Evolutionary conservation across 2,797 vertebrate species (phyloP).

Genomic region (Orestias chungarensis): DNA sequence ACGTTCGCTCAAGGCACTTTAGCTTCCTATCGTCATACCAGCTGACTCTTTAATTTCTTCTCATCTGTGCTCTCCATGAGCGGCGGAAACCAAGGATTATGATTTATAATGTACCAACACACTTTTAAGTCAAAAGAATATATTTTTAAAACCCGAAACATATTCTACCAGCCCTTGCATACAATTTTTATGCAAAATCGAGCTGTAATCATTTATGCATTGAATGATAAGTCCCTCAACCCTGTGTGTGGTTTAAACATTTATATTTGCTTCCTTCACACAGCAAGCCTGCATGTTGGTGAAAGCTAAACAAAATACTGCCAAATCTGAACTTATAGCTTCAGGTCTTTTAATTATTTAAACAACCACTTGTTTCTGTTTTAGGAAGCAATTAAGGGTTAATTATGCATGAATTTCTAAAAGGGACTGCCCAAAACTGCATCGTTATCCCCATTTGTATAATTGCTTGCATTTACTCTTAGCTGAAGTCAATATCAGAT

Average conservation of each 20-base stretch:
- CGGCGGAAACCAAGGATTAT: conserved; percentile 7
- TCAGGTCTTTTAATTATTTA: neutral
- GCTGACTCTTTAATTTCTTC: conserved; percentile 32
- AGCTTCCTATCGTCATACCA: conserved; percentile 37
- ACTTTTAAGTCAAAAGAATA: neutral
- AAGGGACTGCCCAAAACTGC: conserved; percentile 9
- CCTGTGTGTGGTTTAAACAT: neutral
- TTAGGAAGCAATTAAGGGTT: neutral
- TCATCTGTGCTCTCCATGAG: conserved; percentile 14
- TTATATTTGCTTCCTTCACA: neutral
- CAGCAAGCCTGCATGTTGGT: conserved; percentile 3
- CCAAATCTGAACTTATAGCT: neutral
- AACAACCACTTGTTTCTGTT: neutral
- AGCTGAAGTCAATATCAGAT: neutral
- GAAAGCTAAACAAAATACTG: neutral
- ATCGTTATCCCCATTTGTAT: conserved; percentile 3
- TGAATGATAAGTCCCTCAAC: neutral
- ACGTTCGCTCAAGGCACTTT: conserved; percentile 46
- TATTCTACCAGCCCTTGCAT: neutral
- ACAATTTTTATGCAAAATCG: neutral
- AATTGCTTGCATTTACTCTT: neutral
- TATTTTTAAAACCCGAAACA: neutral
- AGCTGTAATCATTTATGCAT: conserved; percentile 7
- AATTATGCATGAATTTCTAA: conserved; percentile 1
- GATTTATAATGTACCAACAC: conserved; percentile 11